phyloP scores from a whole-genome alignment of 2,888 invertebrate species.

The Parnassius apollo region DNA sequence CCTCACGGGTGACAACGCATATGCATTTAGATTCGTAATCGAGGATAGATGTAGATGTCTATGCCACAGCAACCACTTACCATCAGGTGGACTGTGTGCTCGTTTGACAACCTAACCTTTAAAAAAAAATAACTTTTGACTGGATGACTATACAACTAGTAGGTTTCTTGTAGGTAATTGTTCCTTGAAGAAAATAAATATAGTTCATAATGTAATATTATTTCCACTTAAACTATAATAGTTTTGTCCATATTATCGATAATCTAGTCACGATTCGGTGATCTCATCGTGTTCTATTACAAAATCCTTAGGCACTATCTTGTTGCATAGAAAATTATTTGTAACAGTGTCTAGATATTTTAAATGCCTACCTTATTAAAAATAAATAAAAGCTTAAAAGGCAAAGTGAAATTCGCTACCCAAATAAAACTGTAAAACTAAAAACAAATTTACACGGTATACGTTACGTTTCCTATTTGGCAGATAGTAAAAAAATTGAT shows the following conservation, averaged over 20 bases:
- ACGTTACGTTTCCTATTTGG: slow-evolving; percentile 40
- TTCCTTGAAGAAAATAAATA: neutral
- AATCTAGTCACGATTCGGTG: slow-evolving; percentile 8
- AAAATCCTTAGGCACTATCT: neutral
- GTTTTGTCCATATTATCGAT: slow-evolving; percentile 1
- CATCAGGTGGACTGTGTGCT: too few relatives aligned
- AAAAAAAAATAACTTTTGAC: too few relatives aligned
- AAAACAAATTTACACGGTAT: slow-evolving; percentile 49
- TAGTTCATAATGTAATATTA: neutral
- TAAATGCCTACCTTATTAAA: neutral
- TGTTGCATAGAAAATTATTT: neutral
- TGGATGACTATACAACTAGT: too few relatives aligned
- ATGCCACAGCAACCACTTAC: too few relatives aligned
- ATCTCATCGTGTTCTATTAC: neutral
- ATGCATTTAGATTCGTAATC: too few relatives aligned
- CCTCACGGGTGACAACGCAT: too few relatives aligned
- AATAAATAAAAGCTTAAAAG: slow-evolving; percentile 20
- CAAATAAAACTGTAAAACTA: slow-evolving; percentile 36
- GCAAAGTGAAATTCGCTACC: slow-evolving; percentile 35
- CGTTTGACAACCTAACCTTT: too few relatives aligned
- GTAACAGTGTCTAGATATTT: slow-evolving; percentile 3
- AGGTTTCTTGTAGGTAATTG: too few relatives aligned
- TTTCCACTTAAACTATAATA: neutral
- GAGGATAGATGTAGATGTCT: too few relatives aligned
- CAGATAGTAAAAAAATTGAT: slow-evolving; percentile 44